A percentile compares a stretch with the other conserved stretches of the same genome.
Conservation (phyloP, 92 coral and sea anemone species). For the Palythoa grandis region DNA sequence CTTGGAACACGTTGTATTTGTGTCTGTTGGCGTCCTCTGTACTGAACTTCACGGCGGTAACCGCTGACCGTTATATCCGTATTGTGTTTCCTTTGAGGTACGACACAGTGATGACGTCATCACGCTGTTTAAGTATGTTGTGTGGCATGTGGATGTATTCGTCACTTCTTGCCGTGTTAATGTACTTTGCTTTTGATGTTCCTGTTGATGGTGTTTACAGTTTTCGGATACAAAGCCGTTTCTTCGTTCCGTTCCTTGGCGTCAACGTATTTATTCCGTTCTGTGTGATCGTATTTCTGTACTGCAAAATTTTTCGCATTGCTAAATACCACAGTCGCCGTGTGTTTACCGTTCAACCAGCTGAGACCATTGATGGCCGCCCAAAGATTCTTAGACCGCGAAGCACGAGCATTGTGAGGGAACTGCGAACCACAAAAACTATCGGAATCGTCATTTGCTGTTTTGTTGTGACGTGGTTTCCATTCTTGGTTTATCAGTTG, state of each 20-base stretch:
- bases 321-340: conserved; percentile 50
- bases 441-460: conserved; percentile 58
- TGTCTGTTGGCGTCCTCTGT: conserved; percentile 53
- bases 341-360: conserved; percentile 12
- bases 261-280: conserved; percentile 56
- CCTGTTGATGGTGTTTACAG: conserved; percentile 47
- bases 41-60: conserved; percentile 66
- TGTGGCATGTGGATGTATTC: conserved; percentile 49
- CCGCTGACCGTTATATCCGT: conserved; percentile 56
- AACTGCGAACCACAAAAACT: conserved; percentile 53
- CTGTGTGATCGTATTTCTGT: conserved; percentile 51
- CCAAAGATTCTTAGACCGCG: not conserved
- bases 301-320: conserved; percentile 50
- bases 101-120: conserved; percentile 37
- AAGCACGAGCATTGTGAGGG: conserved; percentile 49
- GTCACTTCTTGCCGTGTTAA: conserved; percentile 34
- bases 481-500: conserved; percentile 54
- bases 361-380: not conserved
- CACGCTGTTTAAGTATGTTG: conserved; percentile 11
- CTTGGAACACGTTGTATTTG: conserved; percentile 51
- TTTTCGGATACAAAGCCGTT: conserved; percentile 40
- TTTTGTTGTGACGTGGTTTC: conserved; percentile 63
- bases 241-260: conserved; percentile 53
- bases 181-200: conserved; percentile 55
- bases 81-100: conserved; percentile 59